phyloP scores from a whole-genome alignment of 2,888 invertebrate species.

The Notodonta dromedarius region DNA sequence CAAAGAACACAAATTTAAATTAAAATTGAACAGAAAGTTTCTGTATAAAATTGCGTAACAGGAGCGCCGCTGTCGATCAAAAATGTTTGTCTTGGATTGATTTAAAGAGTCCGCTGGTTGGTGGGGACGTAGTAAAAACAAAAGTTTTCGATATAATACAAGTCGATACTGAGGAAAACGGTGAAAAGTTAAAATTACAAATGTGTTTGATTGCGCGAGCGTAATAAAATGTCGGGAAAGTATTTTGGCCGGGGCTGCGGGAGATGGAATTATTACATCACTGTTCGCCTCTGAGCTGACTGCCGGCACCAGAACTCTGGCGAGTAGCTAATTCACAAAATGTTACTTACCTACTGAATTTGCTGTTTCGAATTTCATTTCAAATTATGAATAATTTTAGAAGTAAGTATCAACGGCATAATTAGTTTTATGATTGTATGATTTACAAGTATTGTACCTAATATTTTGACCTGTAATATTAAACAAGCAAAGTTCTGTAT shows the following conservation, averaged over 20 bases:
- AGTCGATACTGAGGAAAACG: conserved; percentile 22
- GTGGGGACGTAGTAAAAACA: conserved; percentile 22
- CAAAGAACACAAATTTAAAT: neutral
- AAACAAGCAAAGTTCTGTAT: too few species aligned
- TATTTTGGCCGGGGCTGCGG: conserved; percentile 25
- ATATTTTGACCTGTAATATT: too few species aligned
- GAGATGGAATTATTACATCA: conserved; percentile 32
- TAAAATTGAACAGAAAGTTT: neutral
- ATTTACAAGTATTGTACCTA: too few species aligned
- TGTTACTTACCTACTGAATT: too few species aligned
- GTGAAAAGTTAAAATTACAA: conserved; percentile 34
- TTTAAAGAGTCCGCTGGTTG: conserved; percentile 13
- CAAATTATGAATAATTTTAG: too few species aligned
- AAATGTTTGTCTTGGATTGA: conserved; percentile 21
- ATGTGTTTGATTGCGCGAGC: conserved; percentile 28
- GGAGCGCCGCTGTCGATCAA: conserved; percentile 14
- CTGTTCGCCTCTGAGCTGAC: conserved; percentile 4
- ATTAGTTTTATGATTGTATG: too few species aligned
- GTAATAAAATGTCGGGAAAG: conserved; percentile 36
- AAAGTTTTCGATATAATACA: conserved; percentile 21
- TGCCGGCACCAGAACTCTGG: too few species aligned
- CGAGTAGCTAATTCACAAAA: too few species aligned
- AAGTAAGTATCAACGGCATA: too few species aligned
- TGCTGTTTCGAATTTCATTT: too few species aligned
- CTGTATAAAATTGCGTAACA: conserved; percentile 8